phyloP scores from a whole-genome alignment of 64 coral and sea anemone genomes.

The Hydrozoanthus tunicans region DNA sequence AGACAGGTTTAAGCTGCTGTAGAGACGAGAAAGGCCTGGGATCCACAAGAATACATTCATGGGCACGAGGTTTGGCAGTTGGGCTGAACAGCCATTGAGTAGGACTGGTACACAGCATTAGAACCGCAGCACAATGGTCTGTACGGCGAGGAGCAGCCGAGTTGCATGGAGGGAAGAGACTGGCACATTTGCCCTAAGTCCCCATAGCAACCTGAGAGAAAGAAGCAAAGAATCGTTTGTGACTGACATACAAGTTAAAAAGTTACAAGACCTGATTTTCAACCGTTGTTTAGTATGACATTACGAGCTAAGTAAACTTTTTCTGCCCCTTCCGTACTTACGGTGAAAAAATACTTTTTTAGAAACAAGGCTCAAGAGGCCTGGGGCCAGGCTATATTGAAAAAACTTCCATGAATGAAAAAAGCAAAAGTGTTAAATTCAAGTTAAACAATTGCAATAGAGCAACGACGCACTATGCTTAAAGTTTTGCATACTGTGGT shows the following conservation, averaged over 20 bases:
- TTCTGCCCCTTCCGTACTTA: too few species aligned
- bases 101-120: slow-evolving; percentile 11
- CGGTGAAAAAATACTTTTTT: too few species aligned
- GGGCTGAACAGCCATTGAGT: background rate
- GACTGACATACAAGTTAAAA: background rate
- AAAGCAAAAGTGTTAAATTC: too few species aligned
- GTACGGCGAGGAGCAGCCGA: slow-evolving; percentile 7
- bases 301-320: background rate
- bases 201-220: background rate
- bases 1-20: too few species aligned
- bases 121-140: background rate
- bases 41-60: background rate
- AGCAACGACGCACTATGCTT: too few species aligned
- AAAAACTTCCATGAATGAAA: too few species aligned
- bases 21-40: too few species aligned
- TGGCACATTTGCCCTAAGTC: background rate
- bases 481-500: too few species aligned
- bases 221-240: too few species aligned
- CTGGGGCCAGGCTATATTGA: too few species aligned
- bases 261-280: background rate
- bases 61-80: background rate
- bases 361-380: too few species aligned
- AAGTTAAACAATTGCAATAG: too few species aligned
- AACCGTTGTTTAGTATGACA: background rate
- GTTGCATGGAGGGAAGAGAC: background rate